A percentile compares a stretch with the other conserved stretches of the same genome.
Conservation (phyloP, 2,797 vertebrate species). For the Fringilla coelebs region DNA sequence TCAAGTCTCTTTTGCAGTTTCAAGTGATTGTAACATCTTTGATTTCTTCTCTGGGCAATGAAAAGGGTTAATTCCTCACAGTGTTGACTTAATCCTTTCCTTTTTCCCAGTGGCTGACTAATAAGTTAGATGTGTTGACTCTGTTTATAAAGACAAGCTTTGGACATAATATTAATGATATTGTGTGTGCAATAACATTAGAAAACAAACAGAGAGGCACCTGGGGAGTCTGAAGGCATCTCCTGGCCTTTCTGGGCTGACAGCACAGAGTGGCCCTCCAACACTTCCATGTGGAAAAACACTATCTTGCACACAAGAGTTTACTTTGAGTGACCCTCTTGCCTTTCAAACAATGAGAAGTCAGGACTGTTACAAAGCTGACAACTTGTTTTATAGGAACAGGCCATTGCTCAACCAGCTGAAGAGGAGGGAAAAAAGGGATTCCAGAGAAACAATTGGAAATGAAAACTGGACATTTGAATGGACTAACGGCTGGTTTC, state of each 20-base stretch:
- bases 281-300: slow-evolving; percentile 36
- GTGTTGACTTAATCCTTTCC: slow-evolving; percentile 8
- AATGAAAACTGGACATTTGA: slow-evolving; percentile 24
- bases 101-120: slow-evolving; percentile 36
- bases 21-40: background rate
- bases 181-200: background rate
- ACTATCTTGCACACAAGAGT: background rate
- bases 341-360: slow-evolving; percentile 41
- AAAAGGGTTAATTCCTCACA: slow-evolving; percentile 52
- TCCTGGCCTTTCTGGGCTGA: slow-evolving; percentile 7
- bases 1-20: background rate
- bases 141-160: slow-evolving; percentile 13
- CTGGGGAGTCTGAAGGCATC: slow-evolving; percentile 49
- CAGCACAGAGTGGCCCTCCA: slow-evolving; percentile 15
- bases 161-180: slow-evolving; percentile 48
- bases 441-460: background rate
- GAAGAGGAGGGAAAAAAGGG: background rate
- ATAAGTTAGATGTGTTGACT: slow-evolving; percentile 19
- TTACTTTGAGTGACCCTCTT: slow-evolving; percentile 59
- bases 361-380: slow-evolving; percentile 9
- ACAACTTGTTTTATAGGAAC: slow-evolving; percentile 5
- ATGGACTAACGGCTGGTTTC: background rate
- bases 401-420: background rate
- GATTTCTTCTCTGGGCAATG: background rate
- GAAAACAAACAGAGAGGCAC: slow-evolving; percentile 50